phyloP scores from a whole-genome alignment of 2,888 invertebrate genomes.

The Lobophora halterata region DNA sequence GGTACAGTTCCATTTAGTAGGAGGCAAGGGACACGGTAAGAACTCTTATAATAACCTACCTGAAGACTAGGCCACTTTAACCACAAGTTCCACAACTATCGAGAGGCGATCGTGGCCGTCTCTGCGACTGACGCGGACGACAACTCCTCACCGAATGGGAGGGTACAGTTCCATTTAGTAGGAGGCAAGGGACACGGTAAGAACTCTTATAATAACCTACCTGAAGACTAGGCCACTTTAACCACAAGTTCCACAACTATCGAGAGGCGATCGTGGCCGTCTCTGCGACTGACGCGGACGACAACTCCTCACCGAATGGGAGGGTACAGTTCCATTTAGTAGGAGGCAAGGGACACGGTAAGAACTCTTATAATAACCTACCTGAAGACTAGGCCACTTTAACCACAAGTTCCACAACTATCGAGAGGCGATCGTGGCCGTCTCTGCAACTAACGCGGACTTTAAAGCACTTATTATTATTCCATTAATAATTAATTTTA shows the following conservation, averaged over 20 bases:
- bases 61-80: constrained; percentile 87
- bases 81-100: constrained; percentile 93
- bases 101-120: constrained; percentile 87
- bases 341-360: constrained; percentile 82
- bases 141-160: constrained; percentile 88
- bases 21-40: constrained; percentile 81
- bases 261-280: constrained; percentile 88
- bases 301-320: constrained; percentile 89
- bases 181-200: constrained; percentile 82
- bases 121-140: constrained; percentile 93
- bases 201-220: constrained; percentile 66
- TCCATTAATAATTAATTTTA: no score
- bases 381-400: no score
- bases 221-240: constrained; percentile 87
- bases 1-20: constrained; percentile 84
- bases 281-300: constrained; percentile 91
- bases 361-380: constrained; percentile 2
- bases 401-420: no score
- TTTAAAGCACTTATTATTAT: no score
- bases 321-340: constrained; percentile 85
- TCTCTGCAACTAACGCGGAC: no score
- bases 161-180: constrained; percentile 85
- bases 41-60: constrained; percentile 75
- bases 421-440: no score
- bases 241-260: constrained; percentile 94